phyloP scores from a whole-genome alignment of 2,797 vertebrate genomes.

The Myotis pilosus region DNA sequence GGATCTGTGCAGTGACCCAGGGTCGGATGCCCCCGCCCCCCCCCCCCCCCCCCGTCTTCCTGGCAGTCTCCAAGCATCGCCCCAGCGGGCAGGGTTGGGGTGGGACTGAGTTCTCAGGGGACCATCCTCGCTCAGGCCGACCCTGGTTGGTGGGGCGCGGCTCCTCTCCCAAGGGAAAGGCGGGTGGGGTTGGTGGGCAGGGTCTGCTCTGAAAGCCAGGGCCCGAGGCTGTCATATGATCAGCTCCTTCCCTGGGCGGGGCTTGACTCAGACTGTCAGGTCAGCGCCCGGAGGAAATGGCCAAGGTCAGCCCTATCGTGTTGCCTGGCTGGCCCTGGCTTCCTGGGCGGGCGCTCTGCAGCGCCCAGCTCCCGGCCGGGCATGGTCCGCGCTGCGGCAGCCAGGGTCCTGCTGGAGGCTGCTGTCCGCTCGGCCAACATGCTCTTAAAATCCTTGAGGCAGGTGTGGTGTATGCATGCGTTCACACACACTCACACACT shows the following conservation, averaged over 20 bases:
- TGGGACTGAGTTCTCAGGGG: background rate
- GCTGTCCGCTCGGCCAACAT: background rate
- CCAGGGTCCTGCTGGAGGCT: background rate
- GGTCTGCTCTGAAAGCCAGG: background rate
- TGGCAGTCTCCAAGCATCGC: background rate
- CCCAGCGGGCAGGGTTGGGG: background rate
- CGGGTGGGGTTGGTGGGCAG: no score
- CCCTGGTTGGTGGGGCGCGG: background rate
- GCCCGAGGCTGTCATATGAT: background rate
- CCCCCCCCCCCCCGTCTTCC: rapidly evolving
- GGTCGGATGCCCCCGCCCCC: no score
- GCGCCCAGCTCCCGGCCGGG: background rate
- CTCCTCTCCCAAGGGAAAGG: background rate
- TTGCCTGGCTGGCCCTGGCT: background rate
- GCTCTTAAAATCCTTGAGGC: background rate
- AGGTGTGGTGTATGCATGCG: rapidly evolving
- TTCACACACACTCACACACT: no score
- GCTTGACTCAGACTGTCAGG: background rate
- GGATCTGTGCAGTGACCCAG: background rate
- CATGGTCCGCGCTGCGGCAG: rapidly evolving
- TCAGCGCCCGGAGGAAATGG: constrained; percentile 7
- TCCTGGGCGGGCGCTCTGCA: background rate
- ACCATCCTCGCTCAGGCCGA: no score
- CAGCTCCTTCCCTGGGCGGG: background rate
- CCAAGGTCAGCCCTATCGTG: background rate